Evolutionary conservation across 2,797 vertebrate species (phyloP).

Genomic region (Cygnus olor): DNA sequence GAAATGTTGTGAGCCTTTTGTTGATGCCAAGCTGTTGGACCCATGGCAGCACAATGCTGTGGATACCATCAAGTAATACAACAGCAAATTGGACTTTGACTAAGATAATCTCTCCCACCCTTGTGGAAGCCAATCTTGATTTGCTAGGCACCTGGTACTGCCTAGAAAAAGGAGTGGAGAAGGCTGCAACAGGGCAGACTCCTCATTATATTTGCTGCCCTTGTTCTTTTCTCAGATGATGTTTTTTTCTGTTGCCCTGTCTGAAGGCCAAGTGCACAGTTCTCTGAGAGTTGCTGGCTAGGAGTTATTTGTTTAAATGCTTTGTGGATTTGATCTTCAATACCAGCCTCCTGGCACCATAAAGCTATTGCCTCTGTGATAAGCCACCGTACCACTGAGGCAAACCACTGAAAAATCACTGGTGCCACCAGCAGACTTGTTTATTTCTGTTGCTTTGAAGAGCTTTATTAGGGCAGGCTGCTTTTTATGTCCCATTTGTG

Average conservation of each 20-base stretch:
- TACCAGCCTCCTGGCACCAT: neutral
- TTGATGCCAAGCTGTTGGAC: neutral
- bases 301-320: neutral
- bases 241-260: neutral
- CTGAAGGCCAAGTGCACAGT: neutral
- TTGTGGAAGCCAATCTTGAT: neutral
- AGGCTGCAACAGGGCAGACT: neutral
- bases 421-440: accelerated
- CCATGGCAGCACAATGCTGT: neutral
- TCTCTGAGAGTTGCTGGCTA: neutral
- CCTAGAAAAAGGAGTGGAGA: neutral
- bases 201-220: neutral
- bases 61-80: neutral
- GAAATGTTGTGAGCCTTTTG: neutral
- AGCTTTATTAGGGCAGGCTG: neutral
- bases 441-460: neutral
- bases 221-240: neutral
- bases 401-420: neutral
- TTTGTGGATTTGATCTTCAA: neutral
- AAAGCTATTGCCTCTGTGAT: neutral
- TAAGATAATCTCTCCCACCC: neutral
- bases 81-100: neutral
- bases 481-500: neutral
- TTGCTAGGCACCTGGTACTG: neutral
- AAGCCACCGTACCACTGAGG: neutral